A percentile compares a stretch with the other conserved stretches of the same genome.
Evolutionary conservation across 1,140 invertebrate genomes (phyloP).

Genomic region (Atopsyche davidsoni): DNA sequence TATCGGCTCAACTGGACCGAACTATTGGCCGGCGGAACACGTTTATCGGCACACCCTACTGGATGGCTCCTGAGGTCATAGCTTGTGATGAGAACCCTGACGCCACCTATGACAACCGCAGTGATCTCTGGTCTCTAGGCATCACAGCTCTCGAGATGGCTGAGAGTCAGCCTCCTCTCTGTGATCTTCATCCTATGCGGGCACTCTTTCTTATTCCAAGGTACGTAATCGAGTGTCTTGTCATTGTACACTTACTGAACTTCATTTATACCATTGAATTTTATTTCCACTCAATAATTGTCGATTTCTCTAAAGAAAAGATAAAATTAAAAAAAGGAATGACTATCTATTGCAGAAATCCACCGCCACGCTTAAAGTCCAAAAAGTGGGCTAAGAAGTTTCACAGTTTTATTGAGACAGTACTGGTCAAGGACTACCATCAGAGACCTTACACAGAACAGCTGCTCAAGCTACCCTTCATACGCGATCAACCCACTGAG

Average conservation of each 20-base stretch:
- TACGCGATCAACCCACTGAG: constrained; percentile 95
- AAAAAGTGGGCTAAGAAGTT: constrained; percentile 99
- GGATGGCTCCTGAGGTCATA: constrained; percentile 98
- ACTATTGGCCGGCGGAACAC: constrained; percentile 98
- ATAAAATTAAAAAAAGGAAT: too few relatives aligned
- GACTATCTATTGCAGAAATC: constrained; percentile 55
- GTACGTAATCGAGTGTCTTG: too few relatives aligned
- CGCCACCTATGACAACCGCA: constrained; percentile 98
- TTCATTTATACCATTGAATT: too few relatives aligned
- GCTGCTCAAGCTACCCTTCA: constrained; percentile 94
- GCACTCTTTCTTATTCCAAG: constrained; percentile 96
- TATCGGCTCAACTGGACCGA: constrained; percentile 97
- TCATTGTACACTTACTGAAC: too few relatives aligned
- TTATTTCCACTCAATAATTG: too few relatives aligned
- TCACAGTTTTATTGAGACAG: constrained; percentile 66
- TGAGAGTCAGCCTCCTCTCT: constrained; percentile 96
- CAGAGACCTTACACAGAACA: constrained; percentile 97
- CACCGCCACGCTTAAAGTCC: constrained; percentile 92
- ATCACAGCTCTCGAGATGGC: constrained; percentile 99
- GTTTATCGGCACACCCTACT: constrained; percentile 99
- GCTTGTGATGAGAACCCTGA: constrained; percentile 99
- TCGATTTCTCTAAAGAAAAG: too few relatives aligned
- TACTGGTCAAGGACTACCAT: constrained; percentile 92
- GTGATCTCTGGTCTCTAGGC: constrained; percentile 96
- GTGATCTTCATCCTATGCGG: constrained; percentile 99